These are phyloP conservation scores for Heliconius aoede DNA, from an alignment of 2,888 invertebrate species.

Conservation along the genomic window DNA sequence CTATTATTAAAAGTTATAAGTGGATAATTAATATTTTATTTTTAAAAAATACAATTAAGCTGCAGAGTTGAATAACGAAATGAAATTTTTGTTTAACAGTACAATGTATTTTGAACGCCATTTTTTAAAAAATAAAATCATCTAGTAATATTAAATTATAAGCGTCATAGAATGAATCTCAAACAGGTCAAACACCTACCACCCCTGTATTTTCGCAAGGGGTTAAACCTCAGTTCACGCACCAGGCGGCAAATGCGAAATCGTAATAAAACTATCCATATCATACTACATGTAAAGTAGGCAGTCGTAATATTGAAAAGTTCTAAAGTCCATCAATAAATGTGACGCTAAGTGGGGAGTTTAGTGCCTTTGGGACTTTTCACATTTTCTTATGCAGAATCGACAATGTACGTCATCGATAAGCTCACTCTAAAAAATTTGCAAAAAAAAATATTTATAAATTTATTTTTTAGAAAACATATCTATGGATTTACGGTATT, in stretches of 20 bases:
- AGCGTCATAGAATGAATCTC: conserved; percentile 12
- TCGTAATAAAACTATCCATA: conserved; percentile 82
- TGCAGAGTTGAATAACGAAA: background rate
- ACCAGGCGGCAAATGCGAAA: conserved; percentile 83
- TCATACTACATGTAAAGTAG: conserved; percentile 82
- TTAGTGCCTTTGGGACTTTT: conserved; percentile 56
- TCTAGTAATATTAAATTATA: conserved; percentile 15
- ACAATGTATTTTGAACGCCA: background rate
- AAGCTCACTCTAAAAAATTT: background rate
- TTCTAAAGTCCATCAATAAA: conserved; percentile 84
- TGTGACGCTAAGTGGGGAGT: conserved; percentile 76
- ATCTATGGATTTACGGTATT: too few relatives aligned
- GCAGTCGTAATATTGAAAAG: conserved; percentile 81
- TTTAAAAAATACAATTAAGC: too few relatives aligned
- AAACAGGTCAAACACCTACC: conserved; percentile 53
- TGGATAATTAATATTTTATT: too few relatives aligned
- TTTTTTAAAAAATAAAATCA: background rate
- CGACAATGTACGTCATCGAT: background rate
- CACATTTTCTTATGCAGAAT: background rate
- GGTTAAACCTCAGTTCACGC: conserved; percentile 69
- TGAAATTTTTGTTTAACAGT: background rate
- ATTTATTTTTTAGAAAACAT: too few relatives aligned
- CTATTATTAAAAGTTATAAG: too few relatives aligned
- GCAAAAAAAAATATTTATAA: background rate
- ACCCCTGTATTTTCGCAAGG: conserved; percentile 47